Evolutionary conservation across 2,888 invertebrate genomes (phyloP), one percentile per base, ranked within the genome.

Genomic region (Hedychridium roseum): DNA sequence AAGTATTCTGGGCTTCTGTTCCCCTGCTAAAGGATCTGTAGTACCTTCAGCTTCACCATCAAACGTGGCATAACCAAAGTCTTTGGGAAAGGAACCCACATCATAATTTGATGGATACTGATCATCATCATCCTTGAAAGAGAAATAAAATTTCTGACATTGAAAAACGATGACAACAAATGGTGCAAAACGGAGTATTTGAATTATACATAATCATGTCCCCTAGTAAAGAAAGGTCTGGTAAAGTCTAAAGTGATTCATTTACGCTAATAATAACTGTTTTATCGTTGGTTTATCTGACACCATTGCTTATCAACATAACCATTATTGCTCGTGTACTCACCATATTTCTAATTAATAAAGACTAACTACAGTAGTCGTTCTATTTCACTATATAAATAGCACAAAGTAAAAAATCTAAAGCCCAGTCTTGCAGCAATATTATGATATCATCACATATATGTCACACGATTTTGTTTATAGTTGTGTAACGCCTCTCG

Each of bases 1-100:
- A 23, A 97, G 82, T 71, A 97, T 97, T 64, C 95, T 86, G 35
- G 97, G 97, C 78, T 96, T 97, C 64, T 91, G 89, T 71, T 93
- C 92, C 40, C 88, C 87, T 4, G 78, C 70, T 14, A 79, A 57
- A 15, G 78, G 70, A 21, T 79, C 80, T 34, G 79, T 73, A 35
- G 85, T 84, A 28, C 86, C 86, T 66, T 90, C 90, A 34, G 85
- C 87, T 69, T 91, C 91, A 47, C 89, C 91, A 74, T 93, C 93
- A 71, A 91, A 94, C 7, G 89, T 88, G 1, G 93, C 92, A 79
- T 95, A 97, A 31, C 92, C 94, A 81, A 93, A 96, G 75, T 93
- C 92, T 79, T 94, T 94, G 5, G 95, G 93, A 78, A 95, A 96
- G 1, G 88, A 88, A 3, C 87, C 86, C 37, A 86, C 83, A 53